A percentile compares a stretch with the other conserved stretches of the same genome.
Conservation (phyloP, 2,113 vertebrate genomes). For the Semnornis frantzii region DNA sequence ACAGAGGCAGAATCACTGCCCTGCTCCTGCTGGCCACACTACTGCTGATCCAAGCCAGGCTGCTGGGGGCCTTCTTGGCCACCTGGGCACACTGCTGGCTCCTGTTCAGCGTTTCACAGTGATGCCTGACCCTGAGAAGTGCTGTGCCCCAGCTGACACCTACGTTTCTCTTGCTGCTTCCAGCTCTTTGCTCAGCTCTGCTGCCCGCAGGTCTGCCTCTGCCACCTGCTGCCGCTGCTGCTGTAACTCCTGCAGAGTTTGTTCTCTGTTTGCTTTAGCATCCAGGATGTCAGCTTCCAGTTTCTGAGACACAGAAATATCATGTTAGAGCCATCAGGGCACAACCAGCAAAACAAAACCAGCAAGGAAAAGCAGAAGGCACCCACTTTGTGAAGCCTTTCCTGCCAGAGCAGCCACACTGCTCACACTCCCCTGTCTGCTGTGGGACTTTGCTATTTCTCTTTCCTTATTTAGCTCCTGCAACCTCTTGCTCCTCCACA, state of each 20-base stretch:
- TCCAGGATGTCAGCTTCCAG: constrained; percentile 84
- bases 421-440: not conserved
- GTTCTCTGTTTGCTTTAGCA: constrained; percentile 80
- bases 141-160: constrained; percentile 20
- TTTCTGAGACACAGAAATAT: constrained; percentile 81
- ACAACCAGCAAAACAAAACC: not conserved
- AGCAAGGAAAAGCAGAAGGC: not conserved
- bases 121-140: not conserved
- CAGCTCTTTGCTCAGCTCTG: constrained; percentile 83
- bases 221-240: constrained; percentile 80
- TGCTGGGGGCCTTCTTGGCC: too few species aligned
- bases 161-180: constrained; percentile 87
- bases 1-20: too few species aligned
- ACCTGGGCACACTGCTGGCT: too few species aligned
- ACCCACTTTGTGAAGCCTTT: not conserved
- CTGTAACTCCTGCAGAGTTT: constrained; percentile 81
- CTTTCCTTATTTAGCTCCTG: not conserved
- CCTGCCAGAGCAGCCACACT: not conserved
- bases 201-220: constrained; percentile 79
- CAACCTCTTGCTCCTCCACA: not conserved
- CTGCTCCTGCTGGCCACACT: too few species aligned
- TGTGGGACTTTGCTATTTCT: not conserved
- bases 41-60: too few species aligned
- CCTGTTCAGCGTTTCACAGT: too few species aligned
- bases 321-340: not conserved